Base-by-base conservation (phyloP, 2,113 vertebrate genomes). In the Penelope pileata region DNA sequence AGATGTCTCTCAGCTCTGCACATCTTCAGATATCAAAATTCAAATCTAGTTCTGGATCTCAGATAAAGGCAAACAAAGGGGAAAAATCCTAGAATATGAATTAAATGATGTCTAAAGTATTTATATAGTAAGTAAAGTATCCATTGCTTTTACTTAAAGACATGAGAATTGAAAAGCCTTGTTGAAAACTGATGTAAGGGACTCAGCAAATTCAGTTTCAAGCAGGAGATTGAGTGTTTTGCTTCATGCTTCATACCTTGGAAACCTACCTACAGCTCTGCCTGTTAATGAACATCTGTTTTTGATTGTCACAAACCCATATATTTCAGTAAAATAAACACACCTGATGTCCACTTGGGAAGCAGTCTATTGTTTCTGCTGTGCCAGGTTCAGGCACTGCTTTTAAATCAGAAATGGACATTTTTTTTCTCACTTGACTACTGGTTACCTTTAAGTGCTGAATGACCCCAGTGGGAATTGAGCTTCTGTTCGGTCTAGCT, bases 241-340 rank as follows among this genome's bases (percentile, higher is more conserved):
- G 64, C 87, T 60, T 63, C 73, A 77, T 68, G 51, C 73, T 94
- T 93, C 91, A 74, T 77, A 85, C 85, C 56, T 95, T 70, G 70
- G 85, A 96, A 96, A 88, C 59, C 59, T 96, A 90, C 79, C 76
- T 88, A 78, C 3, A 4, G 72, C 87, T 80, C 88, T 88, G 85
- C 73, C 90, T 90, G 59, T 90, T 95, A 95, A 96, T 68, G 94
- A 93, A 90, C 93, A 94, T 94, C 87, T 96, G 96, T 79, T 94
- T 96, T 94, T 75, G 93, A 96, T 97, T 96, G 91, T 83, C 88
- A 90, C 88, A 88, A 91, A 83, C 90, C 51, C 87, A 88, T 77
- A 88, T 86, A 93, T 91, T 96, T 93, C 59, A 88, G 85, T 93
- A 93, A 93, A 96, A 95, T 64, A 96, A 96, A 94, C 88, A 88